Evolutionary conservation across 2,888 invertebrate species (phyloP).

Genomic region (Microctonus aethiopoides): DNA sequence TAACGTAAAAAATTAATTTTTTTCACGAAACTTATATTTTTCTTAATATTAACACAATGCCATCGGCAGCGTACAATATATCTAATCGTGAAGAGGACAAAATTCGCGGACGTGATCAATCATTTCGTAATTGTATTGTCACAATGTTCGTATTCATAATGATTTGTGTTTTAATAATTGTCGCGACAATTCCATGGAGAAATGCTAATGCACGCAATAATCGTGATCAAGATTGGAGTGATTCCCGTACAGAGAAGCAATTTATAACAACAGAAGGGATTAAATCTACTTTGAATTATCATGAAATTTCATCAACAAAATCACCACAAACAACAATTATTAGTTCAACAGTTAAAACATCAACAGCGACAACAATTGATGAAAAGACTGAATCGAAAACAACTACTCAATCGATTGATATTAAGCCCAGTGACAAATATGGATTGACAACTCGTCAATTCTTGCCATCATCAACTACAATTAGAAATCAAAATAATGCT

Average conservation of each 20-base stretch:
- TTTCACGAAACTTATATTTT: not conserved
- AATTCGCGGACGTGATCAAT: slow-evolving; percentile 46
- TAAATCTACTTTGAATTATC: not conserved
- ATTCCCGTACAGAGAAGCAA: not conserved
- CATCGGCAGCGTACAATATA: slow-evolving; percentile 46
- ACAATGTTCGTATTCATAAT: slow-evolving; percentile 49
- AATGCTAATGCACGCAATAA: slow-evolving; percentile 1
- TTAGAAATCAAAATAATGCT: not conserved
- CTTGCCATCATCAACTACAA: not conserved
- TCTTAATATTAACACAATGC: slow-evolving; percentile 38
- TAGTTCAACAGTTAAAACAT: not conserved
- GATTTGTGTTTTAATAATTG: slow-evolving; percentile 46
- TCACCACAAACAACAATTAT: not conserved
- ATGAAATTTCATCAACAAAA: not conserved
- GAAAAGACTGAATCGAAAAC: not conserved
- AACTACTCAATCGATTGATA: not conserved
- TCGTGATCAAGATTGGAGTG: not conserved
- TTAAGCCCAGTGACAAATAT: not conserved
- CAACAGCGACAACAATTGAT: not conserved
- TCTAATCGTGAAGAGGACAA: slow-evolving; percentile 37
- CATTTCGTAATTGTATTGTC: slow-evolving; percentile 48
- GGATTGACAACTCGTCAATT: no score
- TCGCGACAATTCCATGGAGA: slow-evolving; percentile 43
- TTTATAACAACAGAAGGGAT: no score
- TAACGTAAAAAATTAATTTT: not conserved